phyloP scores from a whole-genome alignment of 1,140 invertebrate species.

The Meteorus sp. region DNA sequence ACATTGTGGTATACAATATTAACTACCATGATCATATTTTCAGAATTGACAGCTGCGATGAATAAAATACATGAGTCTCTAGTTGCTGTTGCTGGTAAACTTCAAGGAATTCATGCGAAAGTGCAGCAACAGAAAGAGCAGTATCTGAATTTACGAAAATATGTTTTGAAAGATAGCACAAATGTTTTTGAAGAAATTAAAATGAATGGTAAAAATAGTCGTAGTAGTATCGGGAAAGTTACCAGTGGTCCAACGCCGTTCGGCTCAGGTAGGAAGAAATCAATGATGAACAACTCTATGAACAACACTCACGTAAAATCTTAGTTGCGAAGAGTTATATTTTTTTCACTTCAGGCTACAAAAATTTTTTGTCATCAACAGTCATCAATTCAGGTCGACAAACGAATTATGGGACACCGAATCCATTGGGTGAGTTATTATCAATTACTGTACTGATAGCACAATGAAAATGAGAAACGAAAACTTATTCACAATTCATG shows the following conservation, averaged over 20 bases:
- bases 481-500: not conserved
- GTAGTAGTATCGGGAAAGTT: slow-evolving; percentile 46
- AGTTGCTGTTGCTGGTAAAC: slow-evolving; percentile 78
- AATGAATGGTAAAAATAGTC: slow-evolving; percentile 41
- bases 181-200: slow-evolving; percentile 73
- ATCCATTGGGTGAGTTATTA: slow-evolving; percentile 51
- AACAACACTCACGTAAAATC: not conserved
- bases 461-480: slow-evolving; percentile 17
- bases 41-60: slow-evolving; percentile 74
- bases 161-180: slow-evolving; percentile 75
- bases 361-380: slow-evolving; percentile 50
- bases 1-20: not conserved
- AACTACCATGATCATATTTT: not conserved
- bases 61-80: slow-evolving; percentile 82
- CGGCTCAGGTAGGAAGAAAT: slow-evolving; percentile 46
- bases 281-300: not conserved
- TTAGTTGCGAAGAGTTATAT: slow-evolving; percentile 6
- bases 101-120: slow-evolving; percentile 78
- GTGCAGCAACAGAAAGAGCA: slow-evolving; percentile 80
- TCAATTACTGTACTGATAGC: slow-evolving; percentile 7
- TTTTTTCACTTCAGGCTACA: slow-evolving; percentile 45
- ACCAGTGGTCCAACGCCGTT: slow-evolving; percentile 66
- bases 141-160: slow-evolving; percentile 77
- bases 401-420: slow-evolving; percentile 46
- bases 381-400: slow-evolving; percentile 43